These are phyloP conservation scores for Ctenopoma kingsleyae DNA, from an alignment of 2,797 vertebrate genomes.

Conservation along the genomic window DNA sequence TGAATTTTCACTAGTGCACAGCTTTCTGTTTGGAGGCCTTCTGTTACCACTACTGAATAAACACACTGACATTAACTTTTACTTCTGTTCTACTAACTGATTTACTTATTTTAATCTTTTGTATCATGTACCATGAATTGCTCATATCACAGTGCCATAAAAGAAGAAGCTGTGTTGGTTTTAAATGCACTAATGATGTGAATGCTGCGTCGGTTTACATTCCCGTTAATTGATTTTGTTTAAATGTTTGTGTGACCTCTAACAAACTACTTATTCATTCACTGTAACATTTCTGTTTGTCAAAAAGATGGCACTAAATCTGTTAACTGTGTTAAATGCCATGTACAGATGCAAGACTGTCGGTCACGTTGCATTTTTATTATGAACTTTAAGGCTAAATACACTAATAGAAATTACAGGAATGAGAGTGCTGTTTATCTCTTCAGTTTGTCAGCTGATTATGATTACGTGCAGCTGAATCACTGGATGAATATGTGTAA, in stretches of 20 bases:
- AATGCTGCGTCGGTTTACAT: slow-evolving; percentile 47
- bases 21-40: slow-evolving; percentile 6
- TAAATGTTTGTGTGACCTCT: slow-evolving; percentile 14
- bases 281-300: slow-evolving; percentile 12
- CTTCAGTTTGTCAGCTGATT: not conserved
- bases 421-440: not conserved
- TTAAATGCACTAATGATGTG: slow-evolving; percentile 69
- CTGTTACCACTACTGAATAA: slow-evolving; percentile 43
- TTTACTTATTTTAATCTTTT: slow-evolving; percentile 14
- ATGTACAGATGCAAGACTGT: not conserved
- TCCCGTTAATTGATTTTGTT: slow-evolving; percentile 46
- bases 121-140: slow-evolving; percentile 28
- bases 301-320: slow-evolving; percentile 3
- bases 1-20: slow-evolving; percentile 22
- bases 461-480: not conserved
- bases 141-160: slow-evolving; percentile 27
- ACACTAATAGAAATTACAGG: slow-evolving; percentile 14
- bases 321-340: slow-evolving; percentile 8
- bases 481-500: not conserved
- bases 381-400: slow-evolving; percentile 10
- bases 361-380: slow-evolving; percentile 12
- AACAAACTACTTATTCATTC: slow-evolving; percentile 15
- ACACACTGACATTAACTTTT: slow-evolving; percentile 8
- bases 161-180: slow-evolving; percentile 50
- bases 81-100: slow-evolving; percentile 29